These are phyloP conservation scores for Collichthys lucidus DNA, from an alignment of 2,113 vertebrate species.

Conservation along the genomic window DNA sequence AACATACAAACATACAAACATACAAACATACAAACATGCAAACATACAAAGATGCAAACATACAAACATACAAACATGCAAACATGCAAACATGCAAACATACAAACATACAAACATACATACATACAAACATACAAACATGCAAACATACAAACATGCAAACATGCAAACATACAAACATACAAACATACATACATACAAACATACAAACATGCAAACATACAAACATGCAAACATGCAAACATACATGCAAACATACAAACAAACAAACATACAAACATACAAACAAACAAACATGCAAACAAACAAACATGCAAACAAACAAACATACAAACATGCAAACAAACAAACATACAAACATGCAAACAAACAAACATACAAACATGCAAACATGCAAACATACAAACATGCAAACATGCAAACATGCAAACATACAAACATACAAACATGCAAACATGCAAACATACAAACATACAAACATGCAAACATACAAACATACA, in stretches of 20 bases:
- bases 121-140: not conserved
- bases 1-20: conserved; percentile 14
- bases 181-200: conserved; percentile 1
- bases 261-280: not conserved
- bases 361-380: conserved; percentile 10
- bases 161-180: conserved; percentile 13
- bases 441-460: conserved; percentile 3
- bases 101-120: conserved; percentile 4
- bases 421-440: conserved; percentile 22
- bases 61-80: not conserved
- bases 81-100: conserved; percentile 21
- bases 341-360: not conserved
- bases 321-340: conserved; percentile 3
- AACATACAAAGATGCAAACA: too few relatives aligned
- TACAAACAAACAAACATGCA: not conserved
- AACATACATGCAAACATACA: conserved; percentile 19
- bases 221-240: too few relatives aligned
- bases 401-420: not conserved
- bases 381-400: not conserved
- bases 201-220: not conserved
- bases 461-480: not conserved
- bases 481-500: conserved; percentile 12
- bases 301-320: conserved; percentile 21
- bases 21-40: too few relatives aligned
- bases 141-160: too few relatives aligned